Percentiles rank a stretch among this genome's conserved stretches.
Evolutionary conservation across 2,888 invertebrate species (phyloP).

Genomic region (Ophioninae sp.): DNA sequence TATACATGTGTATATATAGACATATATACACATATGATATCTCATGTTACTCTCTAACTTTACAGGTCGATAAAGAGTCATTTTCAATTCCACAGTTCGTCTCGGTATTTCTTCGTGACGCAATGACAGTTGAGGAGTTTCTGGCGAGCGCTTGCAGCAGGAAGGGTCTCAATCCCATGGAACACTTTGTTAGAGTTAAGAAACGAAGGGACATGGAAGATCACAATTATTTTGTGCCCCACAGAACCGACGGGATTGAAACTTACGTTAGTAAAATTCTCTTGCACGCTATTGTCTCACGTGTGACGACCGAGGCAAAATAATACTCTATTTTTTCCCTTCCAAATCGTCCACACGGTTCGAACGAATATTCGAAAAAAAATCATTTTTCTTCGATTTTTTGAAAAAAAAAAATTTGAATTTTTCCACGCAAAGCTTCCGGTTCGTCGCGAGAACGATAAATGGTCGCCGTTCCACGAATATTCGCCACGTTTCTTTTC

Average conservation of each 20-base stretch:
- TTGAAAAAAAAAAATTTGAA: neutral
- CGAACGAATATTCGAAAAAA: neutral
- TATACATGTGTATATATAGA: neutral
- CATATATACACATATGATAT: neutral
- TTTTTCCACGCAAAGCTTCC: neutral
- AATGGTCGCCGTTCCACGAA: neutral
- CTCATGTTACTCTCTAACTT: neutral
- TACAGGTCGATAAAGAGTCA: constrained; percentile 4
- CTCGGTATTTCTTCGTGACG: constrained; percentile 93
- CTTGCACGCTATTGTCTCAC: neutral
- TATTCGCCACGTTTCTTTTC: neutral
- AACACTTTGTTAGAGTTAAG: constrained; percentile 97
- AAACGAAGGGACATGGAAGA: constrained; percentile 97
- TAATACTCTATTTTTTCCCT: neutral
- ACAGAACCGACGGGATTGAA: constrained; percentile 96
- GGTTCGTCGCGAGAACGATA: neutral
- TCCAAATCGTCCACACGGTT: neutral
- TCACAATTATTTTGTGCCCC: constrained; percentile 97
- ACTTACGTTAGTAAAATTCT: constrained; percentile 90
- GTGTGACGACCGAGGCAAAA: neutral
- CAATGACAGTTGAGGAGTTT: constrained; percentile 98
- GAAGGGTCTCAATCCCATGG: constrained; percentile 95
- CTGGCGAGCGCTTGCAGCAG: constrained; percentile 95
- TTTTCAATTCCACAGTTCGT: constrained; percentile 82
- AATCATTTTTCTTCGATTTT: neutral